These are phyloP conservation scores for Aphelenchoides fujianensis DNA, from an alignment of 1,140 invertebrate species.

Conservation along the genomic window DNA sequence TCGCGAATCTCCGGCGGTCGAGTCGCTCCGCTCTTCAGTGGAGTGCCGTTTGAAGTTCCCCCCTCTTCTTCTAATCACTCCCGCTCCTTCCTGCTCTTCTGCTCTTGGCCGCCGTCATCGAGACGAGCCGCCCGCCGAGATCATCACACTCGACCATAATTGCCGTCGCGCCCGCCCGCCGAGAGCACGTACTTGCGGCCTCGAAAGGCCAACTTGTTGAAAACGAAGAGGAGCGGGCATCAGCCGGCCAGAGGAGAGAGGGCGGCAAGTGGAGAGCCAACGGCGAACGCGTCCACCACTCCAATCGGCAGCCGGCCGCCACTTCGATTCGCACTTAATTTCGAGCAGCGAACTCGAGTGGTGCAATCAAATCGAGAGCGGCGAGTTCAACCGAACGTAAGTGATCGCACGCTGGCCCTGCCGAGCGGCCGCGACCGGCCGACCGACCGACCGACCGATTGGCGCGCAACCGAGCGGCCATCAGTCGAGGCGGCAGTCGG, in stretches of 20 bases:
- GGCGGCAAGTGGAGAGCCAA: background rate
- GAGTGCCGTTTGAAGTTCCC: background rate
- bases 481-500: no score
- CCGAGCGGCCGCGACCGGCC: no score
- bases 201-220: conserved; percentile 4
- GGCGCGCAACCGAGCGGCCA: no score
- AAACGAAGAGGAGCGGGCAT: background rate
- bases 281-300: background rate
- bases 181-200: background rate
- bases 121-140: background rate
- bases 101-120: background rate
- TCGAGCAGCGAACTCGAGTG: background rate
- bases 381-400: background rate
- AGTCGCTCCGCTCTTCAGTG: background rate
- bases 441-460: no score
- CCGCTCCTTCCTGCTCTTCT: background rate
- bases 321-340: background rate
- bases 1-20: no score
- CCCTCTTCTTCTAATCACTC: background rate
- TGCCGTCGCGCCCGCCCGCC: background rate
- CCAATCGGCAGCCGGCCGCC: background rate
- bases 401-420: no score
- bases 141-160: conserved; percentile 5
- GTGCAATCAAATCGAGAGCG: background rate
- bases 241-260: no score